These are phyloP conservation scores for Arge pagana DNA, from an alignment of 2,888 invertebrate species.

Conservation along the genomic window DNA sequence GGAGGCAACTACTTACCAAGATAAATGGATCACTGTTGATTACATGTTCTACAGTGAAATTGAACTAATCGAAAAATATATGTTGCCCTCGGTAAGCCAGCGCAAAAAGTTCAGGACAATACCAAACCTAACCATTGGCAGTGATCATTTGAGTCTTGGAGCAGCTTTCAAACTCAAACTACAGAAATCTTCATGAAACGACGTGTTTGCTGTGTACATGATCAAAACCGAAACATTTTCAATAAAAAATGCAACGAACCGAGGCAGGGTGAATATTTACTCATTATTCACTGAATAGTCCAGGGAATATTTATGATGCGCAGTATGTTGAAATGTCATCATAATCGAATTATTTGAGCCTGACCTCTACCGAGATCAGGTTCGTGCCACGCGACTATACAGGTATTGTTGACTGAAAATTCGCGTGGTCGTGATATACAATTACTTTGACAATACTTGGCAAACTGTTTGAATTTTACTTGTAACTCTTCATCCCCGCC, in stretches of 20 bases:
- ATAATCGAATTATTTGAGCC: constrained; percentile 30
- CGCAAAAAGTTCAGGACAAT: constrained; percentile 65
- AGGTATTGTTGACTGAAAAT: constrained; percentile 38
- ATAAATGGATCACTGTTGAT: constrained; percentile 81
- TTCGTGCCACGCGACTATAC: constrained; percentile 37
- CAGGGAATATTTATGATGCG: too few relatives aligned
- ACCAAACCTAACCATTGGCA: constrained; percentile 76
- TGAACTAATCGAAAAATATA: constrained; percentile 58
- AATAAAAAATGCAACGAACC: too few relatives aligned
- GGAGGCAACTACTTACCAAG: constrained; percentile 80
- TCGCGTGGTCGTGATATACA: constrained; percentile 30
- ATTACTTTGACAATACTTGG: constrained; percentile 61
- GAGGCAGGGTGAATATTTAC: too few relatives aligned
- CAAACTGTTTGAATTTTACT: constrained; percentile 67
- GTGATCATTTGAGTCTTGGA: constrained; percentile 84
- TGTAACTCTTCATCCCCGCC: constrained; percentile 75
- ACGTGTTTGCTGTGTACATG: not conserved
- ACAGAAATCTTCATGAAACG: not conserved
- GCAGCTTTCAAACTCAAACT: constrained; percentile 67
- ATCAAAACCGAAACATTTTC: constrained; percentile 5
- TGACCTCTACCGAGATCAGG: constrained; percentile 30
- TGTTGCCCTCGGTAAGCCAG: constrained; percentile 68
- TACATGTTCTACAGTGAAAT: constrained; percentile 84
- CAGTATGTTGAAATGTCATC: too few relatives aligned
- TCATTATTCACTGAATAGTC: too few relatives aligned